Base-by-base conservation (phyloP, 2,113 vertebrate genomes). In the Ciconia boyciana region DNA sequence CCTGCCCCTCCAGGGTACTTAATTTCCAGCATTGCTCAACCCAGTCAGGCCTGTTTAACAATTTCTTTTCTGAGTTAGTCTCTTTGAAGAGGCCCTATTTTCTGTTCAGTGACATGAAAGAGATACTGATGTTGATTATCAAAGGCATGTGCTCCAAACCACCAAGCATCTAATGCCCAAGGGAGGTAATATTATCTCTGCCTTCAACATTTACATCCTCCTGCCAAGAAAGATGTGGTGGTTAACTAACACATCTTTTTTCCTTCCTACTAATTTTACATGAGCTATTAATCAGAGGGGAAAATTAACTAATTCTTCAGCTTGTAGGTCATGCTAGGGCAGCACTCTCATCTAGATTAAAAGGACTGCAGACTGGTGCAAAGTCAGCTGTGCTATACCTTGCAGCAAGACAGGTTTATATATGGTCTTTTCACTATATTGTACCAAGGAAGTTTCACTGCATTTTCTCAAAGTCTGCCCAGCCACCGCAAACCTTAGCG, bases 71-170 rank as follows among this genome's bases (percentile, higher is more conserved):
- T 97, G 92, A 98, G 97, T 90, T 80, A 93, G 94, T 51, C 97
- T 95, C 98, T 98, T 98, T 98, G 97, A 98, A 97, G 98, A 89
- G 92, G 96, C 91, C 96, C 86, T 94, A 91, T 97, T 96, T 97
- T 97, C 94, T 97, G 80, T 92, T 97, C 97, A 96, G 94, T 79
- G 94, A 98, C 98, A 98, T 98, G 98, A 98, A 98, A 98, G 98
- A 98, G 97, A 98, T 97, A 98, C 97, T 98, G 96, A 97, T 83
- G 96, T 92, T 91, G 98, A 97, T 98, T 97, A 98, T 98, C 96
- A 98, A 98, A 98, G 98, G 97, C 98, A 94, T 97, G 96, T 62
- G 88, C 94, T 95, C 88, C 85, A 82, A 96, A 97, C 96, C 94
- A 72, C 95, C 84, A 58, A 87, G 95, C 18, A 0, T 94, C 94